Evolutionary conservation across 2,113 vertebrate genomes (phyloP).

Genomic region (Prinia subflava): DNA sequence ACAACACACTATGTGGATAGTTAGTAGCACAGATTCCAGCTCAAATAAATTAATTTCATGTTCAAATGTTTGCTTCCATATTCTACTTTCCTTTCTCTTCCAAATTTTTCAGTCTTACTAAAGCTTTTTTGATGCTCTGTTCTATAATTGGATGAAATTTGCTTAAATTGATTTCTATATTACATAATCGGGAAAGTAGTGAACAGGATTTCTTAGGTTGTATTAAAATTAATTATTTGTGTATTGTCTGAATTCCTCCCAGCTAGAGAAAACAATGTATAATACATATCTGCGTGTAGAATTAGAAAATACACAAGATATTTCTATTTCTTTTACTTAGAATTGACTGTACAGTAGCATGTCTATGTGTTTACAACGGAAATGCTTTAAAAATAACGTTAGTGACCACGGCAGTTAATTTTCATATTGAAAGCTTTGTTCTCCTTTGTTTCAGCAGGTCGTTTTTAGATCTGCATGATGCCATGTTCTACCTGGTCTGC

Average conservation of each 20-base stretch:
- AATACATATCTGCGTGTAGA: background rate
- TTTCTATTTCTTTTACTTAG: background rate
- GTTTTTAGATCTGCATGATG: constrained; percentile 73
- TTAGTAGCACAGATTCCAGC: background rate
- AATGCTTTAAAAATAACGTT: background rate
- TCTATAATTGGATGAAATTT: background rate
- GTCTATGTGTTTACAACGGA: background rate
- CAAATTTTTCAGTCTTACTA: background rate
- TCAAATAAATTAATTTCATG: background rate
- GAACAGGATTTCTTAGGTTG: background rate
- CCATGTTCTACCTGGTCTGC: constrained; percentile 87
- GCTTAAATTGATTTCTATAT: background rate
- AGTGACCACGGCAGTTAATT: background rate
- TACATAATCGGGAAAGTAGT: background rate
- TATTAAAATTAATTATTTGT: background rate
- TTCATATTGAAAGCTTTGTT: background rate
- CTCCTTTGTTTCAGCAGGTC: constrained; percentile 62
- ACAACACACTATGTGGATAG: background rate
- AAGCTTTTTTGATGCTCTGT: background rate
- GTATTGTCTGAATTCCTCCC: background rate
- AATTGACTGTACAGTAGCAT: background rate
- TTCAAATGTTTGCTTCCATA: background rate
- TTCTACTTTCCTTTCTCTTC: background rate
- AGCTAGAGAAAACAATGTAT: background rate
- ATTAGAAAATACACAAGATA: background rate